A percentile compares a stretch with the other conserved stretches of the same genome.
These are phyloP conservation scores for Pseudolaguvia tuberculata DNA, from an alignment of 2,113 vertebrate genomes.

Conservation along the genomic window DNA sequence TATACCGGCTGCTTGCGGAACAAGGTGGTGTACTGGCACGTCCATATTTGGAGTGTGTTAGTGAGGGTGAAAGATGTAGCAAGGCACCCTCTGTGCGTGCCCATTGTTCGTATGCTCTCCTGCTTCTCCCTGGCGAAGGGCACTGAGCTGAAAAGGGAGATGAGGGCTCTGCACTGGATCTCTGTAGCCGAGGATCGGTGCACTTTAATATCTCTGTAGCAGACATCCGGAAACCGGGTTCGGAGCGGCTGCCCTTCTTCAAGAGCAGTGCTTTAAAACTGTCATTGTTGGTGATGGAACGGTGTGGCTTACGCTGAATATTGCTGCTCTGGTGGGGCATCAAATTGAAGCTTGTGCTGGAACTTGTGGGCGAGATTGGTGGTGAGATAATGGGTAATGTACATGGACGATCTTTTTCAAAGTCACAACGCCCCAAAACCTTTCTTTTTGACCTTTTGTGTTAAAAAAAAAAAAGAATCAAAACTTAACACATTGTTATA, in stretches of 20 bases:
- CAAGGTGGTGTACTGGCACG: conserved; percentile 83
- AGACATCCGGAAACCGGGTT: conserved; percentile 77
- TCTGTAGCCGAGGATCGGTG: conserved; percentile 71
- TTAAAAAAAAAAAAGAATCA: neutral
- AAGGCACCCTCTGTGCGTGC: conserved; percentile 74
- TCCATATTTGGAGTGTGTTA: conserved; percentile 62
- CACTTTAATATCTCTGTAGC: conserved; percentile 81
- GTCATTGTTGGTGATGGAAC: conserved; percentile 75
- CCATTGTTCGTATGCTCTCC: conserved; percentile 76
- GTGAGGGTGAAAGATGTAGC: conserved; percentile 68
- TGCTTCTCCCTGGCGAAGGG: conserved; percentile 58
- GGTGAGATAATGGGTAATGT: conserved; percentile 67
- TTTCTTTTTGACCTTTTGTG: conserved; percentile 87
- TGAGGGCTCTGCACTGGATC: conserved; percentile 48
- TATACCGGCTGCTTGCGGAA: conserved; percentile 81
- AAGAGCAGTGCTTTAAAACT: conserved; percentile 90
- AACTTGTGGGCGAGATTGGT: conserved; percentile 69
- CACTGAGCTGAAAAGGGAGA: conserved; percentile 48
- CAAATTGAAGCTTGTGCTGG: conserved; percentile 60
- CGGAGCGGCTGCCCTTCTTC: conserved; percentile 80
- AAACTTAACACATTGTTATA: neutral
- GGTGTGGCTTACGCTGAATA: conserved; percentile 63
- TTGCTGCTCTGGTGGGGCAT: conserved; percentile 67
- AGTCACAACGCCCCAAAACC: conserved; percentile 84
- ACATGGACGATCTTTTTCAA: conserved; percentile 70